Evolutionary conservation across 2,113 vertebrate genomes (phyloP), one percentile per base, ranked within the genome.

Genomic region (Triplophysa tibetana): DNA sequence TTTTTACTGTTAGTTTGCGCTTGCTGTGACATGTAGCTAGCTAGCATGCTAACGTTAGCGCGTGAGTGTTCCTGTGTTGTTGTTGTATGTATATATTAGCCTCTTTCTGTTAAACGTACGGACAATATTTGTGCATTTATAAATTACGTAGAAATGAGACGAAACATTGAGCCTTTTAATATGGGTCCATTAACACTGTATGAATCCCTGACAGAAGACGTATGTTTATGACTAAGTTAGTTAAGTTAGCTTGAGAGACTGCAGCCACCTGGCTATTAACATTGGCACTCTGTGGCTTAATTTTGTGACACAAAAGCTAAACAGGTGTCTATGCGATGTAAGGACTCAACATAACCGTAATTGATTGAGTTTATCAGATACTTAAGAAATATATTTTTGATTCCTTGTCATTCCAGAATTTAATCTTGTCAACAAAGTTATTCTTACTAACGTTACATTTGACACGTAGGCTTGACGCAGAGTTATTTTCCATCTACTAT

Each of bases 11-110:
- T 43, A 4, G 17, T 60, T 56, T 13, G 60, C 45, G 52, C 23
- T 69, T 23, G 11, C 26, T 45, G 45, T 38, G 48, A 14, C 63
- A 26, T 41, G 6, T 45, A 65, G 12, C 9, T 8, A 74, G 10
- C 13, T 66, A 58, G 61, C 67, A 38, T 21, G 67, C 58, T 75
- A 75, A 24, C 58, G 2, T 45, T 48, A 62, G 72, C 72, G 19
- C 4, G 23, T 3, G 14, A 62, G 38, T 17, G 8, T 48, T 63
- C n/a, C 26, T 48, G 2, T 6, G 23, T 29, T 12, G 23, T 73
- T 17, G 23, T 73, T 17, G 24, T 17, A 43, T 41, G 9, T 17
- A 41, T 41, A 14, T 2, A 19, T 5, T 56, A 56, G 7, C 3
- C 6, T 19, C 17, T 19, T 7, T 19, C 2, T 0, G 16, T 8